phyloP scores from a whole-genome alignment of 2,113 vertebrate species.

The Psophia crepitans region DNA sequence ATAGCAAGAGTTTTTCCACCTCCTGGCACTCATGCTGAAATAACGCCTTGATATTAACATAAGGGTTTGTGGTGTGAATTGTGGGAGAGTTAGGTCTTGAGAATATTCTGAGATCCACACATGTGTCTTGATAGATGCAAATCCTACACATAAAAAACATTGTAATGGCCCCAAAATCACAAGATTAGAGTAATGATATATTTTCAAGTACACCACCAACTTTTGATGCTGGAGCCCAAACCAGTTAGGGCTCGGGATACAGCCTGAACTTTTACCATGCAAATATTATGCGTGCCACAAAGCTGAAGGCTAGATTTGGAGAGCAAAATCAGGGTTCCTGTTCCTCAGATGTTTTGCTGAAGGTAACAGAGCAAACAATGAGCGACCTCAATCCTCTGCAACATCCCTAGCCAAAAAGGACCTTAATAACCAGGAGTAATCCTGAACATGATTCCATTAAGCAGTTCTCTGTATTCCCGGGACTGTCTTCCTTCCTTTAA shows the following conservation, averaged over 20 bases:
- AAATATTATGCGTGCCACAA: neutral
- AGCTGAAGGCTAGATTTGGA: slow-evolving; percentile 10
- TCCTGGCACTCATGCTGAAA: neutral
- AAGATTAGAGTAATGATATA: slow-evolving; percentile 10
- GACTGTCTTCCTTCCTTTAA: slow-evolving; percentile 37
- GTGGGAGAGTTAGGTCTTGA: neutral
- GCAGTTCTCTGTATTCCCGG: neutral
- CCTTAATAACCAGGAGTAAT: neutral
- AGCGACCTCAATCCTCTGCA: neutral
- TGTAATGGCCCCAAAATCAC: neutral
- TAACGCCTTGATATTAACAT: neutral
- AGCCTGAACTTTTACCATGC: slow-evolving; percentile 19
- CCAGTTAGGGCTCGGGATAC: neutral
- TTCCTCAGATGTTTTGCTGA: slow-evolving; percentile 12
- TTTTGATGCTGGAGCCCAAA: slow-evolving; percentile 30
- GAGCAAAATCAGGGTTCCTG: neutral
- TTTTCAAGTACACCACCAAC: neutral
- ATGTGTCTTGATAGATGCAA: neutral
- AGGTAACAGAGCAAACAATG: neutral
- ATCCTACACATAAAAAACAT: slow-evolving; percentile 5
- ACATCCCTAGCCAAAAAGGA: neutral
- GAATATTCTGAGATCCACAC: neutral
- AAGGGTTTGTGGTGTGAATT: slow-evolving; percentile 6
- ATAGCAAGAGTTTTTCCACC: neutral
- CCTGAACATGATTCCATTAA: neutral